Evolutionary conservation across 2,888 invertebrate species (phyloP), one percentile per base, ranked within the genome.

Genomic region (Mellilla xanthometata): DNA sequence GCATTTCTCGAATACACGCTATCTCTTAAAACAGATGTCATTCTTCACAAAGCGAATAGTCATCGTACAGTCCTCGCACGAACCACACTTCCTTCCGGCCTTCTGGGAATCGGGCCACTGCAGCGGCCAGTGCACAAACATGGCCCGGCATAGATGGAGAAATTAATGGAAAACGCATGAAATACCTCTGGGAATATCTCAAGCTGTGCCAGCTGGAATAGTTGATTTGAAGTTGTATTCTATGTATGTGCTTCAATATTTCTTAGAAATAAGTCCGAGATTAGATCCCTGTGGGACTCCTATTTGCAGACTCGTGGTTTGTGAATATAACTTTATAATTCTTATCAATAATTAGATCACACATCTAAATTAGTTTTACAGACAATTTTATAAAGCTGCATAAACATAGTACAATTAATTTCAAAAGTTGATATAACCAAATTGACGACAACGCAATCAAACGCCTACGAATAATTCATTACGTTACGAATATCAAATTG

Each of bases 31-130:
- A 29, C 15, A n/a, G n/a, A 26, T 24, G 24, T 15, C 27, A 22
- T 12, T 28, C 36, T 28, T 35, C 10, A 35, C 23, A 33, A 34
- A 24, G 29, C 22, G 22, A 31, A n/a, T 19, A 3, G 42, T 61
- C 65, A 70, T 72, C 63, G 58, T 54, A 65, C 62, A 84, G 62
- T 68, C 83, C 52, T 57, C 51, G 62, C 84, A 81, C 82, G 84
- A 42, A 54, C 46, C 49, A 43, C 64, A 58, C 72, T 85, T 86
- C 86, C 86, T 83, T 84, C 81, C 84, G 61, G 71, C 56, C 75
- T 72, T 71, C 76, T 59, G 78, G 80, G 83, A 82, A 76, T 72
- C 60, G 41, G 39, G 56, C 48, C 59, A 49, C 47, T 44, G 40
- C 29, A 43, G 26, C 40, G 33, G 44, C 39, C 47, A 43, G 8